Evolutionary conservation across 2,113 vertebrate genomes (phyloP).

Genomic region (Pantherophis guttatus): DNA sequence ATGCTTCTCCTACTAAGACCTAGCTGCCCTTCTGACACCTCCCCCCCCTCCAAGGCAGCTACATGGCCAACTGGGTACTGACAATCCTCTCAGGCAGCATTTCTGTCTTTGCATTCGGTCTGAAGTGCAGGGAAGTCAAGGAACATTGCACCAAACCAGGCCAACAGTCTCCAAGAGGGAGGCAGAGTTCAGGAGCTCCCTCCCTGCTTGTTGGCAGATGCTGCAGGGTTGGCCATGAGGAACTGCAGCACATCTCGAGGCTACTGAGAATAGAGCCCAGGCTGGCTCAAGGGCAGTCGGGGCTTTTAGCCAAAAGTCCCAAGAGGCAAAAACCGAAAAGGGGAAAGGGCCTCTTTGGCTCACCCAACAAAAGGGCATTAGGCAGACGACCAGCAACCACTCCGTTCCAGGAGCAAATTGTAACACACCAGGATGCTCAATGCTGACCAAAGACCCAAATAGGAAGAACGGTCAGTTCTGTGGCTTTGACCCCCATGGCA

Average conservation of each 20-base stretch:
- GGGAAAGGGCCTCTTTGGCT: background rate
- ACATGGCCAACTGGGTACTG: background rate
- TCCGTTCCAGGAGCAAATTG: background rate
- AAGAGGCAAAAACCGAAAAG: background rate
- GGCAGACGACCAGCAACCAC: background rate
- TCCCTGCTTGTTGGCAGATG: background rate
- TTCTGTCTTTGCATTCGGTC: background rate
- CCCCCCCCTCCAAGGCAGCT: background rate
- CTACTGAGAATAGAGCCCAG: slow-evolving; percentile 10
- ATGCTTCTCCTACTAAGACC: background rate
- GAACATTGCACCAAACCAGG: background rate
- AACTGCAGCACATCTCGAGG: slow-evolving; percentile 39
- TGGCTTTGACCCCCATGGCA: background rate
- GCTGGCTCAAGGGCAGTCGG: slow-evolving; percentile 20
- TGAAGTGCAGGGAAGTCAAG: background rate
- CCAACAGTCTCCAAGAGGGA: background rate
- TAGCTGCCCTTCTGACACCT: background rate
- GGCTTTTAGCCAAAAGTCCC: slow-evolving; percentile 27
- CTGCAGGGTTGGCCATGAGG: background rate
- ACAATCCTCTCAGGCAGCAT: background rate
- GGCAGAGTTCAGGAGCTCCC: background rate
- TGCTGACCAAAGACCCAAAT: background rate
- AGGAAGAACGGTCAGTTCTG: background rate
- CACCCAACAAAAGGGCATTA: background rate
- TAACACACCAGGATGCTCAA: background rate